A percentile compares a stretch with the other conserved stretches of the same genome.
Evolutionary conservation across 35 echinoderm and acorn worm species (phyloP).

Genomic region (Hemicentrotus pulcherrimus): DNA sequence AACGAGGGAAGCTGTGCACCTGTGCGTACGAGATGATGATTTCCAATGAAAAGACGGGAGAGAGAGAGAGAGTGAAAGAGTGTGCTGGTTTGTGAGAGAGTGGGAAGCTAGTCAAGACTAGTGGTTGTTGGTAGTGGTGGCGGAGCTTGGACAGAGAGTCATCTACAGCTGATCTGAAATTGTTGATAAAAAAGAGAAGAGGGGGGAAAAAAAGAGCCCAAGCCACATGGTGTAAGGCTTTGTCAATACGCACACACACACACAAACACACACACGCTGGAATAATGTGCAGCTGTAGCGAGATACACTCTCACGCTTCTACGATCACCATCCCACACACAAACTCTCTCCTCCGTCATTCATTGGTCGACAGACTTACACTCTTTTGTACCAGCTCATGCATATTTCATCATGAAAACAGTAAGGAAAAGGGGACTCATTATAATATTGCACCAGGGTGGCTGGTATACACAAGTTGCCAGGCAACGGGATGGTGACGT

Average conservation of each 20-base stretch:
- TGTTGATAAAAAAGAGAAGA: neutral
- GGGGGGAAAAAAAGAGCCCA: neutral
- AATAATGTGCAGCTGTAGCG: neutral
- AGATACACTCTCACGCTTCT: neutral
- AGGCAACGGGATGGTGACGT: conserved; percentile 3
- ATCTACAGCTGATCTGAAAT: neutral
- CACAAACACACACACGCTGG: neutral
- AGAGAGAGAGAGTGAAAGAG: conserved; percentile 52
- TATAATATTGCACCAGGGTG: conserved; percentile 48
- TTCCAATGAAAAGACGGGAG: neutral
- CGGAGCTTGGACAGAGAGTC: neutral
- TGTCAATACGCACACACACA: conserved; percentile 13
- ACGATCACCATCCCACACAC: conserved; percentile 1
- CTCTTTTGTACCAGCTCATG: conserved; percentile 28
- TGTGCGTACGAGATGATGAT: conserved; percentile 22
- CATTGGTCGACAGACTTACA: neutral
- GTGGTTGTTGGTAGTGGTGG: neutral
- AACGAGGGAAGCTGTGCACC: conserved; percentile 25
- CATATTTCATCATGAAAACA: conserved; percentile 13
- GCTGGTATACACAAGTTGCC: conserved; percentile 33
- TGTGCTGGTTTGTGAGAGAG: conserved; percentile 24
- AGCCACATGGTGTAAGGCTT: conserved; percentile 21
- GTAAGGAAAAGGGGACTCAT: conserved; percentile 15
- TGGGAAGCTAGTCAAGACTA: neutral
- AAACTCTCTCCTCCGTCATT: neutral